Conservation (phyloP, 1,140 invertebrate genomes). For the Vollenhovia emeryi region DNA sequence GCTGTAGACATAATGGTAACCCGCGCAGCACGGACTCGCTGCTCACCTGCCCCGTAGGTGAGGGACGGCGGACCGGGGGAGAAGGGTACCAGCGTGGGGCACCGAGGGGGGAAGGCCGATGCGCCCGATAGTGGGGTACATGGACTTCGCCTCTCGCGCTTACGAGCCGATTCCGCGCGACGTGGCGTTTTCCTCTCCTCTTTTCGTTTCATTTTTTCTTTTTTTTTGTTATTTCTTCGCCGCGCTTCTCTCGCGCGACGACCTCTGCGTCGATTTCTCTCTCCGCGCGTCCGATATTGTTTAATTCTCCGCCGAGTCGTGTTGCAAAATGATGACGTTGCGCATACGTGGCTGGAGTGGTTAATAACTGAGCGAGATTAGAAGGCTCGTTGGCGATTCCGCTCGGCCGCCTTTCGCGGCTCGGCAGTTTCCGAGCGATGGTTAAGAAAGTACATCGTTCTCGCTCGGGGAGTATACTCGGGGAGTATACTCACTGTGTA, state of each 20-base stretch:
- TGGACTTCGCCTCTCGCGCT: constrained; percentile 56
- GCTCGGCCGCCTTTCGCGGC: constrained; percentile 1
- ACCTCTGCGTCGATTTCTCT: background rate
- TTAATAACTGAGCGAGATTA: constrained; percentile 39
- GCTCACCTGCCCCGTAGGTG: constrained; percentile 74
- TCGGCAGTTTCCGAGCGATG: constrained; percentile 12
- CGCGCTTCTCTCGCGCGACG: constrained; percentile 20
- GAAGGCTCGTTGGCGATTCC: constrained; percentile 10
- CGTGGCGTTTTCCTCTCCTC: constrained; percentile 24
- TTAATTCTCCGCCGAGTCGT: constrained; percentile 12
- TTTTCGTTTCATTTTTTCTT: constrained; percentile 1
- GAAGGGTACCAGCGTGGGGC: constrained; percentile 17
- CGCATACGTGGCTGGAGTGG: background rate
- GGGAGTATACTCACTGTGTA: constrained; percentile 31
- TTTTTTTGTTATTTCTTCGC: background rate
- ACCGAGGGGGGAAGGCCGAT: background rate
- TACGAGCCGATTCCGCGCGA: background rate
- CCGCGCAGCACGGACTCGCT: constrained; percentile 71
- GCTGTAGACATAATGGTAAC: constrained; percentile 84
- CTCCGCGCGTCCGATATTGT: background rate
- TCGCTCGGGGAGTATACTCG: constrained; percentile 29
- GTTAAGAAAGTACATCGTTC: constrained; percentile 34
- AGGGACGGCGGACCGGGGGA: constrained; percentile 8
- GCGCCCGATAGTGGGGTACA: constrained; percentile 32
- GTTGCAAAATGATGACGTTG: constrained; percentile 29